Evolutionary conservation across 2,797 vertebrate genomes (phyloP).

Genomic region (Eremophila alpestris): DNA sequence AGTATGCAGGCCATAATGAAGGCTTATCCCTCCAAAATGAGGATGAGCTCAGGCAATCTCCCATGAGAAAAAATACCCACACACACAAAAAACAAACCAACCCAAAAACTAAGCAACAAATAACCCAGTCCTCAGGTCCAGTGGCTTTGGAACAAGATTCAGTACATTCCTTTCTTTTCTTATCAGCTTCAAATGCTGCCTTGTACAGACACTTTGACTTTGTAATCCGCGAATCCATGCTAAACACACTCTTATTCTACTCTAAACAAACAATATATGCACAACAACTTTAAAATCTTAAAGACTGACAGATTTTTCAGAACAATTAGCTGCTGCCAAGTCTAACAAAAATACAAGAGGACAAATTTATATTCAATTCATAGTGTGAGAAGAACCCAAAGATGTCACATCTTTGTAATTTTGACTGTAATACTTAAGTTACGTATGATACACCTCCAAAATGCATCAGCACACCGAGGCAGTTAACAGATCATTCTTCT

Average conservation of each 20-base stretch:
- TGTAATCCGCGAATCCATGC: neutral
- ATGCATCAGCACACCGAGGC: neutral
- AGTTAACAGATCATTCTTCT: neutral
- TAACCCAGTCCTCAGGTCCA: neutral
- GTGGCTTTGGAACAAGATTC: neutral
- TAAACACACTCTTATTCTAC: neutral
- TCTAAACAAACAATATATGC: neutral
- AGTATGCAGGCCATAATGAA: slow-evolving; percentile 3
- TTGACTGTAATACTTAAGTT: neutral
- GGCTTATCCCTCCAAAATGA: neutral
- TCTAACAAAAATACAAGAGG: neutral
- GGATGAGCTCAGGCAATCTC: neutral
- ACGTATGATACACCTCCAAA: neutral
- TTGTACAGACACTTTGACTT: neutral
- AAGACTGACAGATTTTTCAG: neutral
- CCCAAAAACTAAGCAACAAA: neutral
- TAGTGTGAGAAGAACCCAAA: neutral
- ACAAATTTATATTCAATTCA: neutral
- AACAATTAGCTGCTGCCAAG: neutral
- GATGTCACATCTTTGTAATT: neutral
- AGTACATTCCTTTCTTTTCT: slow-evolving; percentile 17
- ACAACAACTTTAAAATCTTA: neutral
- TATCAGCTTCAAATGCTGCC: slow-evolving; percentile 16
- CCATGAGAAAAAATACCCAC: neutral
- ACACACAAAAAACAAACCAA: neutral